Conservation (phyloP, 2,888 invertebrate species). For the Hemaris fuciformis region DNA sequence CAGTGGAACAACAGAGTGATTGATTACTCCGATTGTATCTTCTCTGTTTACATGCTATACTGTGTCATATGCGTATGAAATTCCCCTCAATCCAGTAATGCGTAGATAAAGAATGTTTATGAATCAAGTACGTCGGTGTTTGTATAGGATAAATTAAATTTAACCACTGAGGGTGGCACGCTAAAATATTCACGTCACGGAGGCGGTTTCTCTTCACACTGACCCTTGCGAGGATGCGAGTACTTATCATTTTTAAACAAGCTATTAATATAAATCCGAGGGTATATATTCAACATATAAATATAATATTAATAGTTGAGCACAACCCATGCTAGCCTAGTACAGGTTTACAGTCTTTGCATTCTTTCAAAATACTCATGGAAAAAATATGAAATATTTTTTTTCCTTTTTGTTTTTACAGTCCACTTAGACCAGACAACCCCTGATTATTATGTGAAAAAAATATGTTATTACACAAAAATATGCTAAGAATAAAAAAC, state of each 20-base stretch:
- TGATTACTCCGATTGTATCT: constrained; percentile 1
- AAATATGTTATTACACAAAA: too few relatives aligned
- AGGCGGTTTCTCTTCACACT: constrained; percentile 11
- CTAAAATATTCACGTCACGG: constrained; percentile 55
- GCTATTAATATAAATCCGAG: not conserved
- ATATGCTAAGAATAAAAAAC: too few relatives aligned
- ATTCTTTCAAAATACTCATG: too few relatives aligned
- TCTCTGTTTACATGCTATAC: constrained; percentile 1
- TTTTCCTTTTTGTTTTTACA: too few relatives aligned
- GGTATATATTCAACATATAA: not conserved
- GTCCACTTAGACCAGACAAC: too few relatives aligned
- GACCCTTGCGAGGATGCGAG: not conserved
- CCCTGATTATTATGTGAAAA: too few relatives aligned
- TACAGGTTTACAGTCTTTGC: too few relatives aligned
- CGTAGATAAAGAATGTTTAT: constrained; percentile 31
- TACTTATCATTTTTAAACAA: not conserved
- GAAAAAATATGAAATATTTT: too few relatives aligned
- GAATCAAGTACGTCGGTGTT: constrained; percentile 35
- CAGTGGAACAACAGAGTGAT: constrained; percentile 15
- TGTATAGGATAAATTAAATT: constrained; percentile 43
- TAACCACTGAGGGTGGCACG: constrained; percentile 35
- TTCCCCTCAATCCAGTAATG: constrained; percentile 1
- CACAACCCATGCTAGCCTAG: too few relatives aligned
- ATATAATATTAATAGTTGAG: too few relatives aligned
- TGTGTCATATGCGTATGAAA: constrained; percentile 10